Percentiles rank a stretch among this genome's conserved stretches.
These are phyloP conservation scores for Linnaemya vulpina DNA, from an alignment of 2,888 invertebrate genomes.

Conservation along the genomic window DNA sequence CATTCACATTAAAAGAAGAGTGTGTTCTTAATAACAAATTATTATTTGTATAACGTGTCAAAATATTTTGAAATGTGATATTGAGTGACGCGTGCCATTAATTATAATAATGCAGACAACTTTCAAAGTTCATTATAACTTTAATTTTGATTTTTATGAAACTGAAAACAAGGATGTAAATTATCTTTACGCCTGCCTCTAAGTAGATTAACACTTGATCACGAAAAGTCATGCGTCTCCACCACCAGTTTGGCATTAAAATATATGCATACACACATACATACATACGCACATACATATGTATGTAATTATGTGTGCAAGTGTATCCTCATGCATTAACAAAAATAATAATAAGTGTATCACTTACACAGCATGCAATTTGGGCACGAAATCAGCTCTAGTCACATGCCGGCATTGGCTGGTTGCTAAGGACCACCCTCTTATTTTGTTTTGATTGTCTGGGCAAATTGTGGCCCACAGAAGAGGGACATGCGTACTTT, in stretches of 20 bases:
- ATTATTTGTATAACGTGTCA: slow-evolving; percentile 75
- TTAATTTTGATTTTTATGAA: slow-evolving; percentile 22
- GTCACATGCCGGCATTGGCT: slow-evolving; percentile 64
- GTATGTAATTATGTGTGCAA: too few relatives aligned
- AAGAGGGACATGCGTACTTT: slow-evolving; percentile 10
- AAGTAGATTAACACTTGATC: slow-evolving; percentile 62
- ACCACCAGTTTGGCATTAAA: slow-evolving; percentile 27
- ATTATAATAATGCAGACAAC: slow-evolving; percentile 52
- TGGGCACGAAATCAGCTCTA: not conserved
- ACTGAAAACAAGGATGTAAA: slow-evolving; percentile 11
- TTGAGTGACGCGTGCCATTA: slow-evolving; percentile 58
- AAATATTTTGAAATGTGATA: slow-evolving; percentile 81
- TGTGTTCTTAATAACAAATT: not conserved
- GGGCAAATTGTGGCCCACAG: slow-evolving; percentile 50
- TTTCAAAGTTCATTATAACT: slow-evolving; percentile 55
- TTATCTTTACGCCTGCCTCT: slow-evolving; percentile 45
- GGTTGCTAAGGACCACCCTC: slow-evolving; percentile 72
- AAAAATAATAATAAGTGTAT: slow-evolving; percentile 36
- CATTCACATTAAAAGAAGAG: not conserved
- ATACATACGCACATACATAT: too few relatives aligned
- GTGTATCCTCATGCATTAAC: slow-evolving; percentile 11
- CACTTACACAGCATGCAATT: slow-evolving; percentile 45
- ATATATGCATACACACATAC: slow-evolving; percentile 16
- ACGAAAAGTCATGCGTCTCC: not conserved
- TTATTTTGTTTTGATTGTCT: slow-evolving; percentile 33